Evolutionary conservation across 2,113 vertebrate species (phyloP), one percentile per base, ranked within the genome.

Genomic region (Cebus imitator): DNA sequence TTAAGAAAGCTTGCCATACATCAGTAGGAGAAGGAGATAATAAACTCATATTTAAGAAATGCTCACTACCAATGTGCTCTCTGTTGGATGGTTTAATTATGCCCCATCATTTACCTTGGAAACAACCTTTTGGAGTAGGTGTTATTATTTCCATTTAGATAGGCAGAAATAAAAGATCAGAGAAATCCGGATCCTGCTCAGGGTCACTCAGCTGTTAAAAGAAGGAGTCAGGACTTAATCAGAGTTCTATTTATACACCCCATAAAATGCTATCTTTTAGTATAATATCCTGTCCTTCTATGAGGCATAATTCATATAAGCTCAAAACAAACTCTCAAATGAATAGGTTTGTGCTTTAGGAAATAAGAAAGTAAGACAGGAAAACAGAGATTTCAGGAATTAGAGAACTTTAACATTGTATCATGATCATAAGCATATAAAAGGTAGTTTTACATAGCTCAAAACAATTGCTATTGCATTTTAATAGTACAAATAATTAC

Each of bases 11-110:
- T 80, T 68, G 13, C 2, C 82, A 14, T 23, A 61, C 1, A 35
- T 17, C 10, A 86, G 10, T 55, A 64, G n/a, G 58, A 90, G 10
- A 8, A 78, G 25, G n/a, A 23, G 6, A 6, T 18, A 58, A 82
- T 58, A 10, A 90, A 76, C 45, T 52, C 11, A 40, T 57, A 50
- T 81, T 82, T 21, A 18, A 78, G 57, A 94, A 94, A 27, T 50
- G 7, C 43, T 84, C 35, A 37, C 13, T 92, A 13, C 50, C 0
- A 2, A 81, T 68, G 23, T 35, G 25, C 2, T 95, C 6, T 50
- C 12, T 82, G 20, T 81, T 64, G 88, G n/a, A 91, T 89, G 43
- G 43, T 95, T 93, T 93, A 86, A 86, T 91, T 89, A 95, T 43
- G 17, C 5, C 45, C 76, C 37, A 88, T 90, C 18, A 52, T 72